Evolutionary conservation across 2,113 vertebrate species (phyloP).

Genomic region (Numenius arquata): DNA sequence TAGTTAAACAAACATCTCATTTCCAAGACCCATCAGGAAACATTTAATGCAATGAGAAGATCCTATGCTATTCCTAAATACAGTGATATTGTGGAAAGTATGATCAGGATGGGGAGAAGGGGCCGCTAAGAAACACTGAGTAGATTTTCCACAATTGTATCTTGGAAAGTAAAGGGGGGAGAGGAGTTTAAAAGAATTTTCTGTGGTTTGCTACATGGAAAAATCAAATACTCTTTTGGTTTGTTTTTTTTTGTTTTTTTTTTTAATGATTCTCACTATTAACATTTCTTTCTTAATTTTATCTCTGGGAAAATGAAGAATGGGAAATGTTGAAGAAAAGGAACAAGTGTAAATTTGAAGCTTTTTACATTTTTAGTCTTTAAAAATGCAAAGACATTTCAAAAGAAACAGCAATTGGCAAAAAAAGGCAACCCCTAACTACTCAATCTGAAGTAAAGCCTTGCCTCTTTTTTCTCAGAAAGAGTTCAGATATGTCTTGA

Average conservation of each 20-base stretch:
- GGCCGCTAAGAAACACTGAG: background rate
- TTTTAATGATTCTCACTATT: background rate
- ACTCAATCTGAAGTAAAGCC: background rate
- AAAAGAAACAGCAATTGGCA: background rate
- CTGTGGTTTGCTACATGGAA: background rate
- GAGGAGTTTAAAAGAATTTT: background rate
- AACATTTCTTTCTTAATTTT: background rate
- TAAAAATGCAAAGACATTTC: background rate
- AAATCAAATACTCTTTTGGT: background rate
- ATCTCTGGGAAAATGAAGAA: background rate
- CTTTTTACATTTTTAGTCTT: background rate
- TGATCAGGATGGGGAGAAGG: background rate
- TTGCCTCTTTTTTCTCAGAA: background rate
- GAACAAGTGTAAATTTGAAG: background rate
- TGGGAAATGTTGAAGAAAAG: background rate
- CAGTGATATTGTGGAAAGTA: background rate
- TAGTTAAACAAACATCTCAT: slow-evolving; percentile 13
- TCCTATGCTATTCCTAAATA: background rate
- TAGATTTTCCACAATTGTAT: background rate
- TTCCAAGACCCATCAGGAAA: background rate
- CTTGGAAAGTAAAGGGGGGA: background rate
- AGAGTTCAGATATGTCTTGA: background rate
- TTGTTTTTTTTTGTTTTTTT: background rate
- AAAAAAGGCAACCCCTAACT: background rate
- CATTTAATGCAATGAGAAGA: background rate